phyloP scores from a whole-genome alignment of 2,888 invertebrate species.

The Meteorus cinctellus region DNA sequence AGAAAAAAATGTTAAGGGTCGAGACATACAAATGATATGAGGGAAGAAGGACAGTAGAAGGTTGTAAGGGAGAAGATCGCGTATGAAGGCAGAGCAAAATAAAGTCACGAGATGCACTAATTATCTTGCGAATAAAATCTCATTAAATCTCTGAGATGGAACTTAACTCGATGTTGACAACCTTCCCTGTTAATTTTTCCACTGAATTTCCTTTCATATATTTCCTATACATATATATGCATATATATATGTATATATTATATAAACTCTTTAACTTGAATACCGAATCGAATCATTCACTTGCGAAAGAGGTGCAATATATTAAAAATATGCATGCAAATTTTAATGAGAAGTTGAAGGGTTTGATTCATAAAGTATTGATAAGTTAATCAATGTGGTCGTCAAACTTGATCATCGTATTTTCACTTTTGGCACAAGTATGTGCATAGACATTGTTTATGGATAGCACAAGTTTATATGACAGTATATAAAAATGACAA shows the following conservation, averaged over 20 bases:
- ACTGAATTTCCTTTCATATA: constrained; percentile 17
- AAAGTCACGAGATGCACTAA: constrained; percentile 63
- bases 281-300: too few species aligned
- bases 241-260: neutral
- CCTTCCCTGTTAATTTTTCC: constrained; percentile 42
- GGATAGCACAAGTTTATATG: too few species aligned
- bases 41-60: constrained; percentile 27
- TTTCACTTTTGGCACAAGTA: too few species aligned
- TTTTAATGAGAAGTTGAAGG: too few species aligned
- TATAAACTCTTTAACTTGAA: neutral
- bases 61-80: constrained; percentile 25
- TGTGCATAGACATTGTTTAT: too few species aligned
- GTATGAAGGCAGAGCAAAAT: constrained; percentile 38
- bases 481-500: neutral
- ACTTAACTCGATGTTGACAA: constrained; percentile 59
- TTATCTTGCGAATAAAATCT: constrained; percentile 60
- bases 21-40: constrained; percentile 29
- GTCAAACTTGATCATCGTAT: too few species aligned
- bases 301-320: too few species aligned
- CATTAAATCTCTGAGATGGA: constrained; percentile 56
- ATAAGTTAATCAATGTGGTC: too few species aligned
- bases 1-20: constrained; percentile 20
- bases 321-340: too few species aligned
- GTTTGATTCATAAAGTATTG: too few species aligned
- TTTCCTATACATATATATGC: neutral